Base-by-base conservation (phyloP, 2,797 vertebrate genomes). In the Sebastes reedi region DNA sequence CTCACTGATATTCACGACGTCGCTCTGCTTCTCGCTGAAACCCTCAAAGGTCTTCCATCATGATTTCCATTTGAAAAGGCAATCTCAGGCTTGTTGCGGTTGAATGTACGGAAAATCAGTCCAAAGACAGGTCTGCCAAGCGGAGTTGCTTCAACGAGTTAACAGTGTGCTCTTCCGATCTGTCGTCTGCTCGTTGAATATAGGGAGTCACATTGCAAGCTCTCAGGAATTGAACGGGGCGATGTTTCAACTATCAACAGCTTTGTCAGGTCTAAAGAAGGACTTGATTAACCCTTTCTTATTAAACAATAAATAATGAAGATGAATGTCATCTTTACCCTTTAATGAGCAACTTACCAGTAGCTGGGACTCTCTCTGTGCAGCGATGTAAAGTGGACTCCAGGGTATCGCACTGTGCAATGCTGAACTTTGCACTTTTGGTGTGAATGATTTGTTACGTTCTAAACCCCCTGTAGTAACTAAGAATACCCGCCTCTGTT, bases 21-120 rank as follows among this genome's bases (percentile, higher is more conserved):
- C 72, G 55, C 75, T 59, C 3, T 3, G 10, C n/a, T 56, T n/a
- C 73, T 54, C 29, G 12, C 39, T 25, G 52, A 60, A 60, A 85
- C 27, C 24, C 64, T 76, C 64, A 55, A 20, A 80, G 68, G 68
- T 81, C 66, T 67, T 85, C 83, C 65, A 79, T 87, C 81, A 77
- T 82, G 10, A 84, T 89, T 79, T 88, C 27, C 65, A 32, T 82
- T 84, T 85, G 65, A 86, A 87, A 82, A 86, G 80, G 67, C 55
- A 75, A 83, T 80, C 56, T 85, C 55, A 27, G 81, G 72, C 75
- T 67, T 66, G 69, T 77, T 32, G 22, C 16, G 62, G 55, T 80
- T 72, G 34, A 78, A 61, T 71, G 78, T 79, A 2, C 86, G 79
- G 59, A 42, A 42, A 67, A 52, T 65, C 65, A 56, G 64, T 70